These are phyloP conservation scores for Andrena bicolor DNA, from an alignment of 2,888 invertebrate species.

Conservation along the genomic window DNA sequence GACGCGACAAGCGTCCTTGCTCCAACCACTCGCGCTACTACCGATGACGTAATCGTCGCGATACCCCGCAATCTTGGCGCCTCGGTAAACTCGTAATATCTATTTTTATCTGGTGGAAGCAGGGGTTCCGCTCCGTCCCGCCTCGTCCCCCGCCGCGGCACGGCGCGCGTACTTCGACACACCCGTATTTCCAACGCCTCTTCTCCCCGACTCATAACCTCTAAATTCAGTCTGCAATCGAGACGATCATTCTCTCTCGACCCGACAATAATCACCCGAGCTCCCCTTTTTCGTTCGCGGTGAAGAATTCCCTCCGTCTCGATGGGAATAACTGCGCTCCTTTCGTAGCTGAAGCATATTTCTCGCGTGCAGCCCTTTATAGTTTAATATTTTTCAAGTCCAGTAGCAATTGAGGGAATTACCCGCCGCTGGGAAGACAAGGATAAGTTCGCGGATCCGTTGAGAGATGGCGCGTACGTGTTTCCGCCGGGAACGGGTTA, in stretches of 20 bases:
- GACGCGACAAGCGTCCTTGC: conserved; percentile 82
- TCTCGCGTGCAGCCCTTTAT: too few species aligned
- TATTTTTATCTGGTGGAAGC: conserved; percentile 86
- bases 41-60: conserved; percentile 86
- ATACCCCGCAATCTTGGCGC: conserved; percentile 87
- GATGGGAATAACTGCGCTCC: neutral
- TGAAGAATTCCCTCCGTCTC: neutral
- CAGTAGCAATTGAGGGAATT: conserved; percentile 21
- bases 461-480: conserved; percentile 38
- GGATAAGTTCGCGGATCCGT: conserved; percentile 11
- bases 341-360: neutral
- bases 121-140: conserved; percentile 69
- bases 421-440: conserved; percentile 18
- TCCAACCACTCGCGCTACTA: conserved; percentile 83
- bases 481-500: conserved; percentile 45
- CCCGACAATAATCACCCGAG: neutral
- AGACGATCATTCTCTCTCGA: conserved; percentile 8
- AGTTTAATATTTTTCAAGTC: too few species aligned
- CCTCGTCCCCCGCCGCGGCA: conserved; percentile 34
- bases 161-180: conserved; percentile 52
- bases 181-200: conserved; percentile 52
- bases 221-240: conserved; percentile 42
- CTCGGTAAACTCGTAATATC: conserved; percentile 86
- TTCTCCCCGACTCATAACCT: conserved; percentile 46
- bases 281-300: neutral